phyloP scores from a whole-genome alignment of 2,797 vertebrate species.

The Enteromius fasciolatus region DNA sequence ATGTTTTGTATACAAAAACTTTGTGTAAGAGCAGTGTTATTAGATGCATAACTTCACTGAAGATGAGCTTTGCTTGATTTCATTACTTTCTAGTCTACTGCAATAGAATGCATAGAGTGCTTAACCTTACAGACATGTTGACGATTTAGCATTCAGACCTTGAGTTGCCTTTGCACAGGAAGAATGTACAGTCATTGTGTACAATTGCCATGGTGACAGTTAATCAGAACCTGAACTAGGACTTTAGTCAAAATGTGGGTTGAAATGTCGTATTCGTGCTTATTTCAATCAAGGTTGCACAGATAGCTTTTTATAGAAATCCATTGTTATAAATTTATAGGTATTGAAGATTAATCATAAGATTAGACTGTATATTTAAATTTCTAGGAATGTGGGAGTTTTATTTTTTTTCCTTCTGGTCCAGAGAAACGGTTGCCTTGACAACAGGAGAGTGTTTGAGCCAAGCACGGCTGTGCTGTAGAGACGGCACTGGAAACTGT shows the following conservation, averaged over 20 bases:
- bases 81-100: conserved; percentile 36
- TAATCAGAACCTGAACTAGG: conserved; percentile 2
- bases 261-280: not conserved
- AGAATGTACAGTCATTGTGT: conserved; percentile 24
- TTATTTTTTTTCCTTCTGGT: conserved; percentile 40
- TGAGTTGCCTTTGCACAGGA: conserved; percentile 25
- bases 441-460: conserved; percentile 75
- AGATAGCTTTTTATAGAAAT: not conserved
- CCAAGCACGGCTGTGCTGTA: conserved; percentile 69
- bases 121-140: conserved; percentile 49
- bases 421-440: conserved; percentile 80
- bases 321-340: not conserved
- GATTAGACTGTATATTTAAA: conserved; percentile 67
- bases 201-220: conserved; percentile 57
- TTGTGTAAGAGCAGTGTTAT: not conserved
- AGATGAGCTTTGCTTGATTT: not conserved
- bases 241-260: not conserved
- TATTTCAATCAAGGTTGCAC: not conserved
- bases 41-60: not conserved
- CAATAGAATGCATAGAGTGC: conserved; percentile 34
- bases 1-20: not conserved
- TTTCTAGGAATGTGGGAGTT: conserved; percentile 69
- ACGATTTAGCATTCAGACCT: conserved; percentile 41
- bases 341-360: conserved; percentile 53
- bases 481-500: conserved; percentile 73